phyloP scores from a whole-genome alignment of 2,797 vertebrate species.

The Macropus fuliginosus region DNA sequence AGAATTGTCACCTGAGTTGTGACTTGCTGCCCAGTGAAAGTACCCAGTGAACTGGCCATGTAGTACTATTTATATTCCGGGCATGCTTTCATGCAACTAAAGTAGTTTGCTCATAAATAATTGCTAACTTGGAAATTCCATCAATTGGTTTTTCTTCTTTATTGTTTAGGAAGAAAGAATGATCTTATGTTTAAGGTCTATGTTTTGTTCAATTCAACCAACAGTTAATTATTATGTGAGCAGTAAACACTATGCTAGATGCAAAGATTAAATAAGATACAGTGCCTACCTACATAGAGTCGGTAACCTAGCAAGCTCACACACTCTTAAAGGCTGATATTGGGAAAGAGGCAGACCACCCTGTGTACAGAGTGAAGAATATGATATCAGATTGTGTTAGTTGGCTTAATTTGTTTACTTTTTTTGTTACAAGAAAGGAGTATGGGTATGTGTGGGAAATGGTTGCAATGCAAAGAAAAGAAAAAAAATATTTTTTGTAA shows the following conservation, averaged over 20 bases:
- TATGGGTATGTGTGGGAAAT: background rate
- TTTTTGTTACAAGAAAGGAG: background rate
- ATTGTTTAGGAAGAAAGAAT: background rate
- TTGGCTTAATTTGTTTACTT: background rate
- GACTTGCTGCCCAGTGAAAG: conserved; percentile 97
- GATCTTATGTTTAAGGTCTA: background rate
- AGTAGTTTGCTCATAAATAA: background rate
- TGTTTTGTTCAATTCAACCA: background rate
- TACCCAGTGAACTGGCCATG: conserved; percentile 92
- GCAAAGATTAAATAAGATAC: background rate
- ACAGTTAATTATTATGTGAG: background rate
- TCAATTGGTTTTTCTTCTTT: background rate
- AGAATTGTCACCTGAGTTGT: conserved; percentile 98
- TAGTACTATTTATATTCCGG: background rate
- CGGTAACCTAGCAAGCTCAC: background rate
- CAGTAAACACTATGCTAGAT: background rate
- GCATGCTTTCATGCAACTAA: background rate
- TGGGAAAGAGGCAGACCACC: background rate
- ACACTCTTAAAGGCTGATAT: background rate
- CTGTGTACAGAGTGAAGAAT: background rate
- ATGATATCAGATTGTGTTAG: background rate
- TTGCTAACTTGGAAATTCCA: background rate
- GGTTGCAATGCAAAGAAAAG: background rate
- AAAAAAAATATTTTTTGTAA: background rate
- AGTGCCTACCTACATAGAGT: background rate